These are phyloP conservation scores for Aldrovandia affinis DNA, from an alignment of 2,797 vertebrate genomes.

Conservation along the genomic window DNA sequence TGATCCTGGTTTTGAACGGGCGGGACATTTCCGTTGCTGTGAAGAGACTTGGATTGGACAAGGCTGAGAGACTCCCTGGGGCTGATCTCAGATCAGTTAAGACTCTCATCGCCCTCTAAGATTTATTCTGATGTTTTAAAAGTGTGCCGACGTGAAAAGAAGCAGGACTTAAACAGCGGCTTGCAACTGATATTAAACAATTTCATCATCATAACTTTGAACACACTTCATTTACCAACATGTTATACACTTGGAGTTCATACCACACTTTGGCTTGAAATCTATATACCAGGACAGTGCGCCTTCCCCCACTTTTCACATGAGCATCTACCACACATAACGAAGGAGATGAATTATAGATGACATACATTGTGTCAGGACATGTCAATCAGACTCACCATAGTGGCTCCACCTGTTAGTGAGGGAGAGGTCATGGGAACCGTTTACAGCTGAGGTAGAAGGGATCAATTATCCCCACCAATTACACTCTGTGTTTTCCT, in stretches of 20 bases:
- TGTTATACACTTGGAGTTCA: not conserved
- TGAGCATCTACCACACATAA: not conserved
- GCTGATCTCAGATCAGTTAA: not conserved
- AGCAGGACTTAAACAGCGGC: not conserved
- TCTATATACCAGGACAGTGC: not conserved
- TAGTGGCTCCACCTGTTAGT: not conserved
- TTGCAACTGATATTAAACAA: not conserved
- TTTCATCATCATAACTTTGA: not conserved
- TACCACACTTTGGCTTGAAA: not conserved
- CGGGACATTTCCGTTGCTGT: too few species aligned
- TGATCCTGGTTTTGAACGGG: too few species aligned
- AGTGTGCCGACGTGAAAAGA: not conserved
- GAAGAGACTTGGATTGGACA: too few species aligned
- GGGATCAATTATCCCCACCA: slow-evolving; percentile 7
- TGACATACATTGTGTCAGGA: not conserved
- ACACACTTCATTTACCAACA: not conserved
- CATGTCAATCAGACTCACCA: not conserved
- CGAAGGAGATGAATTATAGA: not conserved
- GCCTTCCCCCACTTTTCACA: not conserved
- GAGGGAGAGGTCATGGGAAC: not conserved
- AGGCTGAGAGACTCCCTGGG: not conserved
- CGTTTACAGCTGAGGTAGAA: not conserved
- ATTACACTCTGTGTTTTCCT: not conserved
- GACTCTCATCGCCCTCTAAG: not conserved
- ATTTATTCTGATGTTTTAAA: not conserved